Conservation (phyloP, 2,797 vertebrate genomes). For the Parauchenoglanis punctatus region DNA sequence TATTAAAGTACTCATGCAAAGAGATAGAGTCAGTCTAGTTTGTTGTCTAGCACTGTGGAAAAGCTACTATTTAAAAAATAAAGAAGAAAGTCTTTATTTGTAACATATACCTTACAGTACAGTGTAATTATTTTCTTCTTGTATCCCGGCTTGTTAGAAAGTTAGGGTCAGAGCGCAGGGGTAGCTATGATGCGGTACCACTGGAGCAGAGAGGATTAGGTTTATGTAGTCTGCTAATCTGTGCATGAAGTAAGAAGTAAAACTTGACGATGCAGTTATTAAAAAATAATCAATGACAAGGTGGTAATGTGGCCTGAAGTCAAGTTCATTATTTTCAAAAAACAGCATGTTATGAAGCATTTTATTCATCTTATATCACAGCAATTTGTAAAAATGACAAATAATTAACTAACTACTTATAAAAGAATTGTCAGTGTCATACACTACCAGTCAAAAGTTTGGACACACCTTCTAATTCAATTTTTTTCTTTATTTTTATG, state of each 20-base stretch:
- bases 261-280: neutral
- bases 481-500: too few species aligned
- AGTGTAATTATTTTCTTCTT: neutral
- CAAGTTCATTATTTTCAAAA: neutral
- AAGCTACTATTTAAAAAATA: neutral
- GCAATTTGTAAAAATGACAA: neutral
- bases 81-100: neutral
- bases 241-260: neutral
- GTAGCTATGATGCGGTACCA: neutral
- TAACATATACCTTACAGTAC: neutral
- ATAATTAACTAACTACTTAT: neutral
- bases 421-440: too few species aligned
- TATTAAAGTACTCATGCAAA: neutral
- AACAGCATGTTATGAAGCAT: neutral
- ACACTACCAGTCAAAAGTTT: too few species aligned
- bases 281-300: neutral
- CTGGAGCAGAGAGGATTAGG: neutral
- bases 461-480: too few species aligned
- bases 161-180: neutral
- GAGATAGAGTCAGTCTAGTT: neutral
- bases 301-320: neutral
- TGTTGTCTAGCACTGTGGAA: too few species aligned
- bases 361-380: neutral
- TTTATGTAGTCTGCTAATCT: neutral
- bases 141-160: neutral